phyloP scores from a whole-genome alignment of 2,888 invertebrate species.

The Amphipoea lucens region DNA sequence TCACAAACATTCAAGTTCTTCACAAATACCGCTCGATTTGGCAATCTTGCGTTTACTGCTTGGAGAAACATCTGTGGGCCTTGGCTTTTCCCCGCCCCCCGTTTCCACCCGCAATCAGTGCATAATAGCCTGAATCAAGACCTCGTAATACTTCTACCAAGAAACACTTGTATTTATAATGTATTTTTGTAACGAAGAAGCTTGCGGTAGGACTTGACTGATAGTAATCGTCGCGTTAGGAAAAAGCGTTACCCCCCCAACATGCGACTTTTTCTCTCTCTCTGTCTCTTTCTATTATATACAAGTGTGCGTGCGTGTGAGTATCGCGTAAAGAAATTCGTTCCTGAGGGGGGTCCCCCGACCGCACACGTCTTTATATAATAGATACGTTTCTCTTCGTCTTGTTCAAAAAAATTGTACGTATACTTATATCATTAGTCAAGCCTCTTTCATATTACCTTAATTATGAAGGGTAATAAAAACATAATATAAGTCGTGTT shows the following conservation, averaged over 20 bases:
- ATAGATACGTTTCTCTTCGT: conserved; percentile 7
- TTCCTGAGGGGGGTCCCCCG: background rate
- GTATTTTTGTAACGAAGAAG: background rate
- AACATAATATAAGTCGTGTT: conserved; percentile 19
- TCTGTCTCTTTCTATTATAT: background rate
- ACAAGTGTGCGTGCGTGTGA: background rate
- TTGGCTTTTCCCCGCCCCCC: background rate
- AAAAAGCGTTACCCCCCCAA: background rate
- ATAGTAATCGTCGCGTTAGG: background rate
- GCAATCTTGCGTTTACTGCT: conserved; percentile 24
- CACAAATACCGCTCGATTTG: conserved; percentile 36
- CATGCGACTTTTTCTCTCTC: background rate
- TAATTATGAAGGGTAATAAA: conserved; percentile 13
- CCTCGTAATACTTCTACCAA: conserved; percentile 6
- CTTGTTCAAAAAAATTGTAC: conserved; percentile 37
- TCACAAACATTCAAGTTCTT: conserved; percentile 57
- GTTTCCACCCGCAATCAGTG: background rate
- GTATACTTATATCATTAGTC: conserved; percentile 33
- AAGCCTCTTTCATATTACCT: conserved; percentile 54
- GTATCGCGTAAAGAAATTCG: background rate
- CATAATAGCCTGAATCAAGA: background rate
- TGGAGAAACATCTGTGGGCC: conserved; percentile 21
- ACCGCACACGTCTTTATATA: conserved; percentile 16
- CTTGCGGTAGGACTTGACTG: background rate
- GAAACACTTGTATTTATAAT: conserved; percentile 5